Base-by-base conservation (phyloP, 2,113 vertebrate genomes). In the Scomber colias region DNA sequence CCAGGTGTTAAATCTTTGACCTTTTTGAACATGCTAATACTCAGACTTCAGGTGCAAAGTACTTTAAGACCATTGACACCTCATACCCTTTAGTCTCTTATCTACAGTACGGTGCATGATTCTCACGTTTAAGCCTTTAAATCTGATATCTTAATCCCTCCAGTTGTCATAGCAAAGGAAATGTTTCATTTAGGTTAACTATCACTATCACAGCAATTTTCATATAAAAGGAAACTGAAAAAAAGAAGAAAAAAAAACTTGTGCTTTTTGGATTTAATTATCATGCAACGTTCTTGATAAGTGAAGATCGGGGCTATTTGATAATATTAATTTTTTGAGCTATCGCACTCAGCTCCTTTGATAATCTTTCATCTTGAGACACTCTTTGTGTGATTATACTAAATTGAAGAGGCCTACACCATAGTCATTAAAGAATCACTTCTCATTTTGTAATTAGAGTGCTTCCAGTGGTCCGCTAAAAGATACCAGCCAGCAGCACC, bases 351-450 rank as follows among this genome's bases (percentile, higher is more conserved):
- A 62, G 88, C 82, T 86, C 80, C 85, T 91, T 91, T 93, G 90
- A 91, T 93, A 88, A 94, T 94, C 92, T 91, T 89, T 93, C 87
- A 93, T 95, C 92, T 92, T 56, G 24, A 90, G 89, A 87, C 87
- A 46, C 88, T 80, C 87, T 90, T 89, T 45, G 61, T 89, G 87
- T 92, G 93, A 94, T 94, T 94, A 89, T 81, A 84, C 71, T 59
- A 89, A 94, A 92, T 89, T 93, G 90, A 93, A 93, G 94, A 94
- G 92, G 85, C 80, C 89, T 73, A 75, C 83, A 77, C 92, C 82
- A 79, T 75, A 61, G 84, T 90, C 89, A 92, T 95, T 93, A 94
- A 93, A 91, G 90, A 89, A 84, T 86, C 92, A 85, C 90, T 91
- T 87, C 88, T 92, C 86, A 89, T 90, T 88, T 93, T 83, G 69